These are phyloP conservation scores for Gasteruption jaculator DNA, from an alignment of 2,888 invertebrate genomes.

Conservation along the genomic window DNA sequence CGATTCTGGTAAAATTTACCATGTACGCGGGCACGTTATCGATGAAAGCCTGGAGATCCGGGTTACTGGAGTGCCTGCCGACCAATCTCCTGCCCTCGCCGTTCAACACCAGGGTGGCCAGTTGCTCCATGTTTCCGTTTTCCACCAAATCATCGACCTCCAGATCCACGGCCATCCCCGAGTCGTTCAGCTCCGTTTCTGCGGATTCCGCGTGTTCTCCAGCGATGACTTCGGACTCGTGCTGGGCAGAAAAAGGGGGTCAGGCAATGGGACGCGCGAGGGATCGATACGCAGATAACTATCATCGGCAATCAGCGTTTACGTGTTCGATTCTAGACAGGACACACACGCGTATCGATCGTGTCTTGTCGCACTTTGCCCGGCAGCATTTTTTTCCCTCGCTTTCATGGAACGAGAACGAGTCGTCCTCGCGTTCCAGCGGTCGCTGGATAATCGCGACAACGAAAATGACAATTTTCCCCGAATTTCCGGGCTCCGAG, in stretches of 20 bases:
- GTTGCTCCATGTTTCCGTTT: slow-evolving; percentile 80
- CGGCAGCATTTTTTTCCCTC: too few species aligned
- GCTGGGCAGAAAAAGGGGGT: slow-evolving; percentile 22
- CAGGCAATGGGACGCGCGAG: slow-evolving; percentile 29
- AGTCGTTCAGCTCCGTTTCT: slow-evolving; percentile 36
- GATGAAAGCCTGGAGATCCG: slow-evolving; percentile 81
- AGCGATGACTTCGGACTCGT: slow-evolving; percentile 43
- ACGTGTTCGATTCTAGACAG: too few species aligned
- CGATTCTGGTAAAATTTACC: slow-evolving; percentile 53
- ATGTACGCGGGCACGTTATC: slow-evolving; percentile 84
- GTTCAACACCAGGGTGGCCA: slow-evolving; percentile 83
- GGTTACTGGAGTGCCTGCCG: slow-evolving; percentile 66
- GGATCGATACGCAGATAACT: slow-evolving; percentile 39
- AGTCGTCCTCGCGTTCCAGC: too few species aligned
- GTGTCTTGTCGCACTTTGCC: too few species aligned
- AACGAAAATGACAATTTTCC: too few species aligned
- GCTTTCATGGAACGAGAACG: too few species aligned
- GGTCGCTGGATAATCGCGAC: too few species aligned
- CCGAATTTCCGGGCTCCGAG: too few species aligned
- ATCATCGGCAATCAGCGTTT: too few species aligned
- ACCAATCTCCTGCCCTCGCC: slow-evolving; percentile 79
- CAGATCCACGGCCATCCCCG: slow-evolving; percentile 52
- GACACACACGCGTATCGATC: slow-evolving; percentile 32
- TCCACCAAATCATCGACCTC: slow-evolving; percentile 66
- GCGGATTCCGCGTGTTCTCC: slow-evolving; percentile 38